Conservation (phyloP, 92 coral and sea anemone genomes). For the Montipora capitata region DNA sequence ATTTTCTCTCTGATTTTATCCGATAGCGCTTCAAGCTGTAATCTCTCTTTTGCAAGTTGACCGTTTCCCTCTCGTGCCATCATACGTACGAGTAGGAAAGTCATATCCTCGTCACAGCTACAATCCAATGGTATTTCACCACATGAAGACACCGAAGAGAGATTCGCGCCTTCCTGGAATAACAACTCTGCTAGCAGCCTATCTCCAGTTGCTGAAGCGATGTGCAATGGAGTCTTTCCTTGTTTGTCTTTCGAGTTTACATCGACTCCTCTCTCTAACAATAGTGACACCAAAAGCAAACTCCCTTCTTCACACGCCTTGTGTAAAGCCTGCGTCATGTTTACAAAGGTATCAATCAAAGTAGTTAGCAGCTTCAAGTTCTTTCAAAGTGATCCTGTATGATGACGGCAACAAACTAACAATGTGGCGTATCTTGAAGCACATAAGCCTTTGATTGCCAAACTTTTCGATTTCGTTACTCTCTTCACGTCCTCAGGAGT, state of each 20-base stretch:
- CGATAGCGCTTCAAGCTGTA: slow-evolving; percentile 68
- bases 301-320: slow-evolving; percentile 78
- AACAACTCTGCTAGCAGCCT: slow-evolving; percentile 78
- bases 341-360: slow-evolving; percentile 23
- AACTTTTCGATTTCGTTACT: background rate
- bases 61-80: slow-evolving; percentile 83
- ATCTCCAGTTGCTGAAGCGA: slow-evolving; percentile 70
- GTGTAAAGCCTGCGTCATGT: slow-evolving; percentile 66
- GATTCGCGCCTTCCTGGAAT: slow-evolving; percentile 84
- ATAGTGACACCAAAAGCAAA: slow-evolving; percentile 69
- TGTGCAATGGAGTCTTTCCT: slow-evolving; percentile 85
- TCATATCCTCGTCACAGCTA: slow-evolving; percentile 75
- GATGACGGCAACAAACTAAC: slow-evolving; percentile 17
- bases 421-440: background rate
- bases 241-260: slow-evolving; percentile 83
- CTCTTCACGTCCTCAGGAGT: background rate
- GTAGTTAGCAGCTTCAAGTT: background rate
- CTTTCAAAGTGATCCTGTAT: background rate
- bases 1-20: slow-evolving; percentile 67
- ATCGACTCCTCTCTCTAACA: slow-evolving; percentile 57
- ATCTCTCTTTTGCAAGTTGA: slow-evolving; percentile 72
- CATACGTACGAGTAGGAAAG: slow-evolving; percentile 71
- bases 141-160: slow-evolving; percentile 55
- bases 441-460: background rate
- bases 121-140: slow-evolving; percentile 80